A percentile compares a stretch with the other conserved stretches of the same genome.
Evolutionary conservation across 2,888 invertebrate genomes (phyloP).

Genomic region (Mythimna loreyi): DNA sequence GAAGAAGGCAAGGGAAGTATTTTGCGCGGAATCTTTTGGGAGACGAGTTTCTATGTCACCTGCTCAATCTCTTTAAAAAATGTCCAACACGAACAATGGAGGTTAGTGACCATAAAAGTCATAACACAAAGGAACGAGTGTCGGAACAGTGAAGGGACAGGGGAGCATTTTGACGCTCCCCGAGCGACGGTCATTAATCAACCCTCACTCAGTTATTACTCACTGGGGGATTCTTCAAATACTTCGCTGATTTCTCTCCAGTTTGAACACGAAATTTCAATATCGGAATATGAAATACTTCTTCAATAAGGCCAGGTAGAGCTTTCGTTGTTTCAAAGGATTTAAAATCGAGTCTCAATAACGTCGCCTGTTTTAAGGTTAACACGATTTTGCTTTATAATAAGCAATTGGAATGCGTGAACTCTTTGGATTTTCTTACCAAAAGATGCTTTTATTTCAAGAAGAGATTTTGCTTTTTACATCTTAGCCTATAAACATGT

Average conservation of each 20-base stretch:
- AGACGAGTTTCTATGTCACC: slow-evolving; percentile 3
- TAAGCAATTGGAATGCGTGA: slow-evolving; percentile 6
- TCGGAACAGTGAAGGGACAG: slow-evolving; percentile 56
- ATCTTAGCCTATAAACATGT: slow-evolving; percentile 37
- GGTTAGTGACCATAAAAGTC: slow-evolving; percentile 62
- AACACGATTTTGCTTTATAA: slow-evolving; percentile 27
- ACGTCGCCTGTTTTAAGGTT: slow-evolving; percentile 6
- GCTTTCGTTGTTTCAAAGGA: slow-evolving; percentile 26
- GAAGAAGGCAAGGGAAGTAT: slow-evolving; percentile 1
- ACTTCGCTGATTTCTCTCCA: slow-evolving; percentile 56
- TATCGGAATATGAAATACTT: slow-evolving; percentile 56
- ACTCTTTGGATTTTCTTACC: neutral
- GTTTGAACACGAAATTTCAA: slow-evolving; percentile 53
- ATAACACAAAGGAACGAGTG: slow-evolving; percentile 56
- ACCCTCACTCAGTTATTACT: slow-evolving; percentile 64
- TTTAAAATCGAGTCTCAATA: slow-evolving; percentile 32
- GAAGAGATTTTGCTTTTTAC: slow-evolving; percentile 28
- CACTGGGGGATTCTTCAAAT: slow-evolving; percentile 61
- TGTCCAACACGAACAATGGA: slow-evolving; percentile 38
- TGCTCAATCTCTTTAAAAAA: slow-evolving; percentile 19
- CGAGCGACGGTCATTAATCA: slow-evolving; percentile 66
- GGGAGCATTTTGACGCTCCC: slow-evolving; percentile 60
- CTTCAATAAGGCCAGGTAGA: slow-evolving; percentile 45
- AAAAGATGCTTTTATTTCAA: slow-evolving; percentile 2
- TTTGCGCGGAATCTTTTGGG: neutral